Percentiles rank a stretch among this genome's conserved stretches.
Conservation (phyloP, 1,140 invertebrate species). For the Brachystomella parvula region DNA sequence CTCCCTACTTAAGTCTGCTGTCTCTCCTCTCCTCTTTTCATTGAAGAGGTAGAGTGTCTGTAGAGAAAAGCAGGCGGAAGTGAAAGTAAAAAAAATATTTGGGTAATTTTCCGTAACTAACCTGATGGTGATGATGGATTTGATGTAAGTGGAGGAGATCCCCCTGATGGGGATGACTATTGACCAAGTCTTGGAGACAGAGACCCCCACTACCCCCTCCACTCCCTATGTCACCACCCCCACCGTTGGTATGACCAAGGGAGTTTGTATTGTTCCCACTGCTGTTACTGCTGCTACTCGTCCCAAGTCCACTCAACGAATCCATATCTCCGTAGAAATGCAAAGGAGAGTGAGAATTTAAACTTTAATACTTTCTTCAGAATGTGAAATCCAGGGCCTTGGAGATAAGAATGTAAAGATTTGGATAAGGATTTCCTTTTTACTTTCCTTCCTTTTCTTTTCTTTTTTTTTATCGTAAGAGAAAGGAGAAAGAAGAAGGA, state of each 20-base stretch:
- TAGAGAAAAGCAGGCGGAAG: no score
- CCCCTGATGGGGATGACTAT: conserved; percentile 14
- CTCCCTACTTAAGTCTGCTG: not conserved
- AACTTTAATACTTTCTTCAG: no score
- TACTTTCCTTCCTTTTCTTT: no score
- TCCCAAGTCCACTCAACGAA: conserved; percentile 2
- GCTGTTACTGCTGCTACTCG: not conserved
- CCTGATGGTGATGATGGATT: conserved; percentile 27
- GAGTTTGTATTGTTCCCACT: not conserved
- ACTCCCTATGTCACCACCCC: conserved; percentile 12
- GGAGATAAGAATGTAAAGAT: not conserved
- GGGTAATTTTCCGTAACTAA: not conserved
- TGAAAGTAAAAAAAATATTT: not conserved
- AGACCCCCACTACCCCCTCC: conserved; percentile 14
- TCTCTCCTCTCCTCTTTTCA: not conserved
- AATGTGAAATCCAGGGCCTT: not conserved
- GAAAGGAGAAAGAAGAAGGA: conserved; percentile 5
- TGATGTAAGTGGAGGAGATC: conserved; percentile 25
- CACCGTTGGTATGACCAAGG: conserved; percentile 10
- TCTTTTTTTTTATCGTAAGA: not conserved
- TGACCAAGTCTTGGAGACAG: conserved; percentile 26
- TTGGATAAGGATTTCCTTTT: not conserved
- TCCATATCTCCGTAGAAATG: conserved; percentile 8
- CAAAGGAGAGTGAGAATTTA: no score
- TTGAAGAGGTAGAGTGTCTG: no score